A percentile compares a stretch with the other conserved stretches of the same genome.
phyloP scores from a whole-genome alignment of 2,797 vertebrate genomes.

The Falco naumanni region DNA sequence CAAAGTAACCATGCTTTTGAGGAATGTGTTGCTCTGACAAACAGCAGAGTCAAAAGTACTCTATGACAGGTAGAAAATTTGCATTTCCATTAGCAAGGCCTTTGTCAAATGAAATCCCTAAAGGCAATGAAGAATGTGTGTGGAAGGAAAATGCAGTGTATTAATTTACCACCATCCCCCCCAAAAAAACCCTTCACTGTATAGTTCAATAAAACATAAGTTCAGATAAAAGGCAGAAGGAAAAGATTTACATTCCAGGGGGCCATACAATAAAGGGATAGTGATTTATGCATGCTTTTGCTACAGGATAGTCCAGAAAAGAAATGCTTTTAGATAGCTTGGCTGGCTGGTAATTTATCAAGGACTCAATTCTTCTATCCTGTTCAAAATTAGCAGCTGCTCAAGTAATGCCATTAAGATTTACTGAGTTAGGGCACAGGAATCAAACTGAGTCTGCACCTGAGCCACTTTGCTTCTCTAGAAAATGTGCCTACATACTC shows the following conservation, averaged over 20 bases:
- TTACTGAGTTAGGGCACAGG: not conserved
- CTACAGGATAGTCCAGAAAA: slow-evolving; percentile 6
- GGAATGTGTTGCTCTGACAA: slow-evolving; percentile 38
- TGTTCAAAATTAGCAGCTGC: slow-evolving; percentile 7
- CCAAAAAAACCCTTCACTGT: not conserved
- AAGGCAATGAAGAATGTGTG: slow-evolving; percentile 61
- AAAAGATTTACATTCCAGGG: not conserved
- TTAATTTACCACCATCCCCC: not conserved
- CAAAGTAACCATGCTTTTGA: slow-evolving; percentile 2
- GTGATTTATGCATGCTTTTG: slow-evolving; percentile 13
- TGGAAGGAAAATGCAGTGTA: slow-evolving; percentile 22
- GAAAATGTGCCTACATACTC: not conserved
- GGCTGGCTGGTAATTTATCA: slow-evolving; percentile 14
- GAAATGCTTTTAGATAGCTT: not conserved
- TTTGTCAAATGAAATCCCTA: slow-evolving; percentile 70
- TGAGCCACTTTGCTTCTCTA: not conserved
- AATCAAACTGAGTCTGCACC: not conserved
- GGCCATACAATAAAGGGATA: not conserved
- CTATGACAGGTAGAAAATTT: slow-evolving; percentile 74
- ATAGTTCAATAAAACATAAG: slow-evolving; percentile 8
- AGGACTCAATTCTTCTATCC: not conserved
- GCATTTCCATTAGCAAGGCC: slow-evolving; percentile 73
- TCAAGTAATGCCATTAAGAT: not conserved
- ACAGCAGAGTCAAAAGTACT: slow-evolving; percentile 42
- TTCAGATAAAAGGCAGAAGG: slow-evolving; percentile 45